phyloP scores from a whole-genome alignment of 2,113 vertebrate genomes.

The Pica pica region DNA sequence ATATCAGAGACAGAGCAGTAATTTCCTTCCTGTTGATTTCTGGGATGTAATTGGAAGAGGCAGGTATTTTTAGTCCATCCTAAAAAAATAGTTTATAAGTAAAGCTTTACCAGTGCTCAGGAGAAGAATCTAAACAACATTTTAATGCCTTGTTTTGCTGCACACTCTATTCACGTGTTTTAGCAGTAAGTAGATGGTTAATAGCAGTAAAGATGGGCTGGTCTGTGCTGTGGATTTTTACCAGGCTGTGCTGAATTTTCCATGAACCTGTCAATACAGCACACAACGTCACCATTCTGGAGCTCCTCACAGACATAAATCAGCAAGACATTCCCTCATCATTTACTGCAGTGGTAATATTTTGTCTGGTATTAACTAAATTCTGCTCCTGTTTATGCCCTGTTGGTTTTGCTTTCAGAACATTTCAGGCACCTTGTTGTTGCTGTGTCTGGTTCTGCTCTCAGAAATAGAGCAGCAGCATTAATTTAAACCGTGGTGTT shows the following conservation, averaged over 20 bases:
- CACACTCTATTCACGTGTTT: not conserved
- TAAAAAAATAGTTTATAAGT: not conserved
- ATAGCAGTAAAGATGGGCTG: not conserved
- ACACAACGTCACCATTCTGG: not conserved
- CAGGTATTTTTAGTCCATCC: not conserved
- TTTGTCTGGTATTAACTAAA: not conserved
- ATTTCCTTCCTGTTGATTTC: constrained; percentile 31
- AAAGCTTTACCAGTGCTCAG: not conserved
- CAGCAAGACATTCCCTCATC: not conserved
- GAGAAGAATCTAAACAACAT: not conserved
- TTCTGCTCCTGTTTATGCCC: not conserved
- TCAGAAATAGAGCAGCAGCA: not conserved
- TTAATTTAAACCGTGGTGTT: not conserved
- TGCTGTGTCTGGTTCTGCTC: not conserved
- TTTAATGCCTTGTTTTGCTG: not conserved
- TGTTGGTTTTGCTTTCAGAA: not conserved
- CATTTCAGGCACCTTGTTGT: not conserved
- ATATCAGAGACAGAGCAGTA: not conserved
- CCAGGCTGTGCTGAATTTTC: constrained; percentile 63
- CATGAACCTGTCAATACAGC: constrained; percentile 57
- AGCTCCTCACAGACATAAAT: not conserved
- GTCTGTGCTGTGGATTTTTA: not conserved
- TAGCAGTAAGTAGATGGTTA: not conserved
- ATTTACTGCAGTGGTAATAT: not conserved
- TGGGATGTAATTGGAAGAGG: not conserved